Evolutionary conservation across 1,140 invertebrate genomes (phyloP).

Genomic region (Phthorimaea operculella): DNA sequence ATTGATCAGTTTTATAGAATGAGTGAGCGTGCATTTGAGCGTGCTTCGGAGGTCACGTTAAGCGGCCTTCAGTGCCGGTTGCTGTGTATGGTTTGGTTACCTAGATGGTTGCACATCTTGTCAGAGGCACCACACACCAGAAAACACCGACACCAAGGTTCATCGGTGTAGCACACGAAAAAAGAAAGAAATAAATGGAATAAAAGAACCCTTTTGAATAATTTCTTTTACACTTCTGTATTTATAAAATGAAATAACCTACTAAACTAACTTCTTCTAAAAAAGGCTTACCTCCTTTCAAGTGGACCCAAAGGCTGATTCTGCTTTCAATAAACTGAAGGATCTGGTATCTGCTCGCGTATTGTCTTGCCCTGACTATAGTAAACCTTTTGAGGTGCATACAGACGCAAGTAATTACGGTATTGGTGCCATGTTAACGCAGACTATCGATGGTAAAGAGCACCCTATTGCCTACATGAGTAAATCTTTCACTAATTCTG

Average conservation of each 20-base stretch:
- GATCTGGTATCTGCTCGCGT: slow-evolving; percentile 12
- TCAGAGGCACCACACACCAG: too few relatives aligned
- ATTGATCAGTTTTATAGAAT: too few relatives aligned
- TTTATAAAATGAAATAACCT: too few relatives aligned
- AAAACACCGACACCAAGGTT: too few relatives aligned
- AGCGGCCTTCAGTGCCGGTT: too few relatives aligned
- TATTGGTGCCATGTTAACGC: slow-evolving; percentile 21
- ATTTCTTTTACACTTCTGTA: too few relatives aligned
- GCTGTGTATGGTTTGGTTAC: too few relatives aligned
- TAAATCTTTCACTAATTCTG: slow-evolving; percentile 4
- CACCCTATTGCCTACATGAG: slow-evolving; percentile 23
- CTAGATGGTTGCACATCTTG: too few relatives aligned
- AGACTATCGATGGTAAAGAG: slow-evolving; percentile 16
- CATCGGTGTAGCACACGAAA: too few relatives aligned
- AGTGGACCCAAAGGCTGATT: slow-evolving; percentile 22
- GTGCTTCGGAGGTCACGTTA: too few relatives aligned
- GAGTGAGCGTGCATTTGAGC: too few relatives aligned
- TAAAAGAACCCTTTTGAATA: background rate
- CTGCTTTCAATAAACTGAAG: slow-evolving; percentile 23
- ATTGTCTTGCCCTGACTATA: slow-evolving; percentile 20
- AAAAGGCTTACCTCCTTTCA: slow-evolving; percentile 18
- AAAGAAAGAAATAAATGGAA: background rate
- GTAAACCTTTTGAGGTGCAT: slow-evolving; percentile 20
- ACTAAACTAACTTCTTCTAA: slow-evolving; percentile 34
- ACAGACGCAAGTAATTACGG: slow-evolving; percentile 19